Conservation (phyloP, 2,888 invertebrate species). For the Lasioglossum leucozonium region DNA sequence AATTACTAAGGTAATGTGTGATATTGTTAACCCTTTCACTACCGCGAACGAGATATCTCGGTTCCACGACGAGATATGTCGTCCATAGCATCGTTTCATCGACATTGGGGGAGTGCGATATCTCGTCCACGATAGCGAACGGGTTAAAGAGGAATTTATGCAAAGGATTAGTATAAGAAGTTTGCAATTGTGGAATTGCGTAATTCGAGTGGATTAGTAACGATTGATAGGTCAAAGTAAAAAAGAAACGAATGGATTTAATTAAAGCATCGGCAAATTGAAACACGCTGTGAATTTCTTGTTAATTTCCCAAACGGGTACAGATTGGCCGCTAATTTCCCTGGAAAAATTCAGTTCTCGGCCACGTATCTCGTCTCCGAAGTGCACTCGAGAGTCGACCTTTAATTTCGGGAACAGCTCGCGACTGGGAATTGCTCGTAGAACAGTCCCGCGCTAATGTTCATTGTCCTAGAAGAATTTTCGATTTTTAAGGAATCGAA, state of each 20-base stretch:
- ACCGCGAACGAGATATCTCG: too few relatives aligned
- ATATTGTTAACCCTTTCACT: too few relatives aligned
- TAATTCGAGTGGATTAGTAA: neutral
- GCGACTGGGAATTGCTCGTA: constrained; percentile 16
- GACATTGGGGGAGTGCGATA: too few relatives aligned
- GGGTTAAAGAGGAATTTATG: neutral
- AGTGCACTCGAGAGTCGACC: constrained; percentile 36
- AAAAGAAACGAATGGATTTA: neutral
- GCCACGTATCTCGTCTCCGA: constrained; percentile 36
- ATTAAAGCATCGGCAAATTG: neutral
- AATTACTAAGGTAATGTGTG: neutral
- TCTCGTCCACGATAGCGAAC: too few relatives aligned
- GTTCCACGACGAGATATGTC: too few relatives aligned
- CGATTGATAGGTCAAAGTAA: neutral
- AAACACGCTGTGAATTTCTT: neutral
- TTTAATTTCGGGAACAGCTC: constrained; percentile 43
- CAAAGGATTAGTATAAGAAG: neutral
- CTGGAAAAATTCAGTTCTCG: constrained; percentile 20
- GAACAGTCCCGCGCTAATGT: neutral
- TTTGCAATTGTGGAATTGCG: neutral
- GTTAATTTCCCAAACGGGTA: constrained; percentile 16
- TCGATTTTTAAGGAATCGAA: neutral
- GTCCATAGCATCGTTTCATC: too few relatives aligned
- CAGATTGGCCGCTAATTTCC: constrained; percentile 23
- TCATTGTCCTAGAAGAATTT: neutral